Evolutionary conservation across 2,797 vertebrate genomes (phyloP), one percentile per base, ranked within the genome.

Genomic region (Channallabes apus): DNA sequence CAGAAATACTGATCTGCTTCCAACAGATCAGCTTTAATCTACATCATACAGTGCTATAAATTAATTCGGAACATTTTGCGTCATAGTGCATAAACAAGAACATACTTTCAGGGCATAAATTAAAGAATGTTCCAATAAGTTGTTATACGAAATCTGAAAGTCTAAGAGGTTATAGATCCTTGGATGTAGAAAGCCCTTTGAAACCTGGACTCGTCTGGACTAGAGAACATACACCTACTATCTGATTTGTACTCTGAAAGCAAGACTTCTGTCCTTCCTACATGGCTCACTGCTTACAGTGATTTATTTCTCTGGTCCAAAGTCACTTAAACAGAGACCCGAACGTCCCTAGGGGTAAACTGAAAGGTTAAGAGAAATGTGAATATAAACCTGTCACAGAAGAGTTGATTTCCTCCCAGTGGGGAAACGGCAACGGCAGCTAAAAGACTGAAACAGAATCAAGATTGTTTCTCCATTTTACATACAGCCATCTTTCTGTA

Each of bases 241-340:
- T 59, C 61, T 84, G 84, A 59, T 78, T 75, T 87, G 56, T 82
- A 58, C 27, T 59, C 27, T 68, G 35, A 85, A 80, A 80, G 24
- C 61, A 83, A 73, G 73, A 65, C 14, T 35, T 72, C 6, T 18
- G 27, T 54, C 1, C 14, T 76, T 84, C 27, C 72, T 78, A 58
- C 71, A 65, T 84, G 62, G 67, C 78, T 84, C 78, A 54, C 56
- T 87, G 56, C 58, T 81, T 72, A 68, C 41, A 78, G 71, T 62
- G 27, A 81, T 88, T 64, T 81, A 67, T 72, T 69, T 58, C 41
- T 73, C 65, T 65, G 20, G 58, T 84, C 41, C 59, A 78, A 72
- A 51, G 38, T 84, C 62, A 77, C 35, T 27, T 80, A 84, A 82
- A 68, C 80, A 38, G 56, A 82, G 38, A 68, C 9, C 71, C 12